A percentile compares a stretch with the other conserved stretches of the same genome.
phyloP scores from a whole-genome alignment of 2,888 invertebrate genomes.

The Teleiodes luculella region DNA sequence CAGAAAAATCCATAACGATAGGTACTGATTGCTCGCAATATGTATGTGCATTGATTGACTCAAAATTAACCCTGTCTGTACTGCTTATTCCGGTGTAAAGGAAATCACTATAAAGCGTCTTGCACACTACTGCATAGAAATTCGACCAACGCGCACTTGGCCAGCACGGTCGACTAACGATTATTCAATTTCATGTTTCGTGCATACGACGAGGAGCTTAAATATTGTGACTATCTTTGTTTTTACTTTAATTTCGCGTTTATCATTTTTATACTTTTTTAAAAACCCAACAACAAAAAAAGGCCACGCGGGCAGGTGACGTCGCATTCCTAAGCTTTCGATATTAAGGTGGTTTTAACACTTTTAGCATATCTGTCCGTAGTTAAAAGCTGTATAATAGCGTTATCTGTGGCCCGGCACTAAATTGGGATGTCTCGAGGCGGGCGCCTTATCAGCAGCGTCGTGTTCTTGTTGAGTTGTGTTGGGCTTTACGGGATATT shows the following conservation, averaged over 20 bases:
- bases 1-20: no score
- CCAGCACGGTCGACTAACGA: no score
- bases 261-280: background rate
- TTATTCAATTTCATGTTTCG: no score
- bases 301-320: slow-evolving; percentile 36
- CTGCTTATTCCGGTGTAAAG: no score
- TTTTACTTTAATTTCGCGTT: background rate
- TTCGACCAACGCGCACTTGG: no score
- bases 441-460: slow-evolving; percentile 65
- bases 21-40: no score
- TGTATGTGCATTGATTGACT: no score
- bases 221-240: background rate
- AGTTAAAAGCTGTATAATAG: slow-evolving; percentile 79
- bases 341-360: slow-evolving; percentile 67
- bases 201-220: no score
- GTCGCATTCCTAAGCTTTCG: slow-evolving; percentile 44
- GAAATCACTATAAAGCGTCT: no score
- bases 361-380: slow-evolving; percentile 75
- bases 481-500: slow-evolving; percentile 76
- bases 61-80: no score
- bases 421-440: slow-evolving; percentile 77
- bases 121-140: no score
- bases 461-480: slow-evolving; percentile 78
- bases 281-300: background rate
- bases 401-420: slow-evolving; percentile 73